Evolutionary conservation across 2,888 invertebrate genomes (phyloP).

Genomic region (Aphidius colemani): DNA sequence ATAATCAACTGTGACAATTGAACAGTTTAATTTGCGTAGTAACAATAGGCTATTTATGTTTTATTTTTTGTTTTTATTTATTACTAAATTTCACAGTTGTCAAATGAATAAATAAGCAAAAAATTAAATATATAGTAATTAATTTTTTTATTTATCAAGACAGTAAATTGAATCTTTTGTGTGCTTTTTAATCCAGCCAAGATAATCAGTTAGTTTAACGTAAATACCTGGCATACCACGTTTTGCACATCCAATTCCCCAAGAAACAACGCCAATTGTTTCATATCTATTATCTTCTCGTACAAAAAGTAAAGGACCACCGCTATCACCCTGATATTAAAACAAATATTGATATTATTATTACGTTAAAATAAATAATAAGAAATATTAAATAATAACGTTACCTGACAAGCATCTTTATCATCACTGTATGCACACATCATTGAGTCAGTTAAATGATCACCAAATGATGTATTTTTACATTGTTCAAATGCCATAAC

Average conservation of each 20-base stretch:
- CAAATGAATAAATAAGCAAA: neutral
- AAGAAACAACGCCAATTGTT: slow-evolving; percentile 69
- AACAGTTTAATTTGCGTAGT: no score
- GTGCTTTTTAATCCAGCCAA: slow-evolving; percentile 52
- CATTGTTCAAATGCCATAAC: slow-evolving; percentile 61
- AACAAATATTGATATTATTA: neutral
- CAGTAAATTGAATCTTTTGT: slow-evolving; percentile 52
- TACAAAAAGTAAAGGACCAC: slow-evolving; percentile 67
- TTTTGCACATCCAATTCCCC: slow-evolving; percentile 70
- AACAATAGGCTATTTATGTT: neutral
- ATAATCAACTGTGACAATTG: slow-evolving; percentile 1
- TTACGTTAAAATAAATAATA: neutral
- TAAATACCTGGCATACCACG: slow-evolving; percentile 63
- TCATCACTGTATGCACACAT: slow-evolving; percentile 68
- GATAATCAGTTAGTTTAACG: slow-evolving; percentile 44
- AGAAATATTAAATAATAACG: neutral
- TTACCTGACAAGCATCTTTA: slow-evolving; percentile 70
- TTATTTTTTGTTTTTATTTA: neutral
- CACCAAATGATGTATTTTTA: slow-evolving; percentile 45
- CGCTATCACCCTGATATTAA: slow-evolving; percentile 66
- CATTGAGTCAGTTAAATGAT: slow-evolving; percentile 63
- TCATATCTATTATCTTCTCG: slow-evolving; percentile 64
- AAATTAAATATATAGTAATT: neutral
- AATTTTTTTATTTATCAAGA: slow-evolving; percentile 31
- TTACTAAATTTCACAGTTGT: neutral